Percentiles rank a stretch among this genome's conserved stretches.
phyloP scores from a whole-genome alignment of 2,888 invertebrate species.

The Chymomyza procnemis region DNA sequence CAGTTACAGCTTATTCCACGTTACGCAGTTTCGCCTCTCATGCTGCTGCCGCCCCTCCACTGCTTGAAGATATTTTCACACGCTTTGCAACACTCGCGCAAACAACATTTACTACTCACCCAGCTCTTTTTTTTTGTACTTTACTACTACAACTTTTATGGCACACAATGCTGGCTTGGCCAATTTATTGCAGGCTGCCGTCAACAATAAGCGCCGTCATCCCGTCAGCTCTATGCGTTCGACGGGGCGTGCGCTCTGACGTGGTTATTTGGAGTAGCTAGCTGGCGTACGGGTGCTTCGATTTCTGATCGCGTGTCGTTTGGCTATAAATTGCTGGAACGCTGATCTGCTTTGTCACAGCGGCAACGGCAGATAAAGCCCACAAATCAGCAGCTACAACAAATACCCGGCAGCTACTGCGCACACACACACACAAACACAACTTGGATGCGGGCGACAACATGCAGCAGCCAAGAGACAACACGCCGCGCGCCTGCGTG shows the following conservation, averaged over 20 bases:
- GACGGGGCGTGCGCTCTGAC: too few relatives aligned
- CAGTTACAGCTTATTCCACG: not conserved
- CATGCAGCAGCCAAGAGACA: constrained; percentile 12
- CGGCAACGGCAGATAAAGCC: constrained; percentile 34
- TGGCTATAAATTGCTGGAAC: constrained; percentile 53
- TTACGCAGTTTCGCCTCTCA: too few relatives aligned
- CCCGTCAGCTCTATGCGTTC: not conserved
- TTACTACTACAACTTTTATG: constrained; percentile 17
- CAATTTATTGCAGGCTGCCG: constrained; percentile 30
- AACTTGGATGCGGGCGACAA: constrained; percentile 35
- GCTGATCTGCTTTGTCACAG: constrained; percentile 32
- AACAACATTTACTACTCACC: not conserved
- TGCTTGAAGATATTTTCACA: constrained; percentile 46
- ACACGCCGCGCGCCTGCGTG: constrained; percentile 31
- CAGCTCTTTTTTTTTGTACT: too few relatives aligned
- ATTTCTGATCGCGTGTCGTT: constrained; percentile 61
- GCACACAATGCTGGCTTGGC: constrained; percentile 26
- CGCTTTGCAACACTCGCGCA: constrained; percentile 39
- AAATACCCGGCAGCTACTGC: not conserved
- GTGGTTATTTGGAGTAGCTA: not conserved
- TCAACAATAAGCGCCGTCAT: constrained; percentile 17
- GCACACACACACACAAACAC: too few relatives aligned
- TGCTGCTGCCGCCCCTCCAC: too few relatives aligned
- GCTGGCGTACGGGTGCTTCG: constrained; percentile 42
- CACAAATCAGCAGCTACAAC: constrained; percentile 45